Evolutionary conservation across 2,113 vertebrate genomes (phyloP), one percentile per base, ranked within the genome.

Genomic region (Vireo altiloquus): DNA sequence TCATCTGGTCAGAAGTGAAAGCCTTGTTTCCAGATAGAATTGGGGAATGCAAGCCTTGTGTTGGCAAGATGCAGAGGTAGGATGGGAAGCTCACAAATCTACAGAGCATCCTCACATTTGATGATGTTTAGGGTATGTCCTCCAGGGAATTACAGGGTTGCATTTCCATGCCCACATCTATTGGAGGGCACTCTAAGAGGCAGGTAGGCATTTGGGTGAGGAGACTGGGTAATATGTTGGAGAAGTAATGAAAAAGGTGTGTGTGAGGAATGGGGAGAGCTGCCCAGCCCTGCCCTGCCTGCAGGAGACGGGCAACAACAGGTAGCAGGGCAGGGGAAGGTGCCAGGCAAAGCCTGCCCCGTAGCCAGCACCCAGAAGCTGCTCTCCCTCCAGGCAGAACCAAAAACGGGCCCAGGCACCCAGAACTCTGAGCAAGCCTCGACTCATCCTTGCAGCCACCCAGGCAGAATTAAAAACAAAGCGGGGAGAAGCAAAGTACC

Each of bases 111-210:
- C 72, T 74, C 30, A 23, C 6, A 9, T 19, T 0, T 1, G 25
- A 22, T 2, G 5, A 27, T 6, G 27, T 42, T 54, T 14, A 46
- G 30, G 23, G 9, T 35, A 90, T 1, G 4, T 52, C 40, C 44
- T 61, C 3, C 2, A 30, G 6, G 27, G 71, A 76, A 94, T 46
- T 15, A 37, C 0, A 2, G 39, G 7, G 16, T 10, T 65, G 39
- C 1, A 2, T 25, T 81, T 66, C 68, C 59, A 61, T 19, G 4
- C 20, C 31, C 0, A 1, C 46, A 42, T 11, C 68, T 59, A 9
- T 0, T 0, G 8, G 27, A 74, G 3, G 10, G 25, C 44, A 49
- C 37, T 31, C 1, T 7, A 65, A 61, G 13, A 70, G 74, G 19
- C 16, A 44, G 23, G 33, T 0, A 68, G 25, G 28, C 35, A 85